Conservation (phyloP, 2,113 vertebrate species). For the Tonatia bakeri region DNA sequence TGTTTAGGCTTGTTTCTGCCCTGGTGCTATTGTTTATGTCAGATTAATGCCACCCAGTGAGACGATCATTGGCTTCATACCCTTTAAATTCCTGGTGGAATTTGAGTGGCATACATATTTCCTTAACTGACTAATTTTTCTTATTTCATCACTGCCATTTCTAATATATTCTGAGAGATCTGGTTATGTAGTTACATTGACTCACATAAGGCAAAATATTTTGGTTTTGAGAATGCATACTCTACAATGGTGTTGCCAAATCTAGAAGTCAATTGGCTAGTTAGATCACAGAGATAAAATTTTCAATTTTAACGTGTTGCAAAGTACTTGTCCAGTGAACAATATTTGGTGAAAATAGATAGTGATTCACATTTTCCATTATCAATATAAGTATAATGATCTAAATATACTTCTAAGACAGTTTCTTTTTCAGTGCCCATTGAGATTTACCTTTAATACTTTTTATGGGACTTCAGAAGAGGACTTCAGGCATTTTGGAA, state of each 20-base stretch:
- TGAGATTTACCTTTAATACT: background rate
- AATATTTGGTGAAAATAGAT: background rate
- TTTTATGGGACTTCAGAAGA: background rate
- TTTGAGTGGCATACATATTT: constrained; percentile 64
- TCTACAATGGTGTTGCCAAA: background rate
- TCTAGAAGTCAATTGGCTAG: background rate
- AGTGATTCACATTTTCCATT: background rate
- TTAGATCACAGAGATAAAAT: background rate
- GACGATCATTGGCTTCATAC: constrained; percentile 68
- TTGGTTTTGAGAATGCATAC: constrained; percentile 37
- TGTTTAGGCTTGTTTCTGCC: constrained; percentile 65
- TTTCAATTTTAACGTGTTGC: background rate
- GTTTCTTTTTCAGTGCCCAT: background rate
- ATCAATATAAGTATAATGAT: background rate
- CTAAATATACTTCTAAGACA: background rate
- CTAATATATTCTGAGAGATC: constrained; percentile 73
- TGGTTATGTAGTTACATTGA: constrained; percentile 43
- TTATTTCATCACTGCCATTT: constrained; percentile 78
- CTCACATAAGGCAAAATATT: constrained; percentile 28
- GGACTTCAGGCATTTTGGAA: background rate
- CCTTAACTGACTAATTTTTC: constrained; percentile 75
- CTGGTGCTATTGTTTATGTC: constrained; percentile 70
- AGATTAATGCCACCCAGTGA: constrained; percentile 71
- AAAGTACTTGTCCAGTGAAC: background rate
- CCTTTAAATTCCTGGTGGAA: constrained; percentile 73